Evolutionary conservation across 2,797 vertebrate species (phyloP).

Genomic region (Meriones psammophilus): DNA sequence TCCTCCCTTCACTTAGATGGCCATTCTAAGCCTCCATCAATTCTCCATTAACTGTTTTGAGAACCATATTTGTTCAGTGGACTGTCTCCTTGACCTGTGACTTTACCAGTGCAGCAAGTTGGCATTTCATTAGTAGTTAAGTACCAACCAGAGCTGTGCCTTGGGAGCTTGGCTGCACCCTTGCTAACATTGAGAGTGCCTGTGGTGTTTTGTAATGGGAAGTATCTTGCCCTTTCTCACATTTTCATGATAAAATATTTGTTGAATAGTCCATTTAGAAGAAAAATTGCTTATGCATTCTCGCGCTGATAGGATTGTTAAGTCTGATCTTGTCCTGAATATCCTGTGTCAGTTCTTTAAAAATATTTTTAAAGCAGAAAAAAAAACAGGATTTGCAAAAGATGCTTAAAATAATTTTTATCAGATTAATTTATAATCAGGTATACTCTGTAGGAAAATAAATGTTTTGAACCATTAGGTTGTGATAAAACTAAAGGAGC

Average conservation of each 20-base stretch:
- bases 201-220: background rate
- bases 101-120: background rate
- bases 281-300: background rate
- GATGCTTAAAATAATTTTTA: background rate
- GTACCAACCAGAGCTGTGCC: background rate
- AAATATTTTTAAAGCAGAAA: background rate
- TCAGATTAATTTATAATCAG: background rate
- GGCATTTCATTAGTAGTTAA: background rate
- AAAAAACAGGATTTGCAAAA: background rate
- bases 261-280: background rate
- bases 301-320: background rate
- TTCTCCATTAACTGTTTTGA: conserved; percentile 14
- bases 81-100: background rate
- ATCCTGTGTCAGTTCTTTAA: background rate
- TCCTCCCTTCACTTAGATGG: background rate
- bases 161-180: background rate
- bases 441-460: background rate
- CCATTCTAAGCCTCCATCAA: background rate
- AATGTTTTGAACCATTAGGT: background rate
- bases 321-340: background rate
- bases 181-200: background rate
- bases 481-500: background rate
- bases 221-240: background rate
- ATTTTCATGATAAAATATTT: background rate
- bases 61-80: background rate